Evolutionary conservation across 2,797 vertebrate genomes (phyloP).

Genomic region (Etheostoma nigrum): DNA sequence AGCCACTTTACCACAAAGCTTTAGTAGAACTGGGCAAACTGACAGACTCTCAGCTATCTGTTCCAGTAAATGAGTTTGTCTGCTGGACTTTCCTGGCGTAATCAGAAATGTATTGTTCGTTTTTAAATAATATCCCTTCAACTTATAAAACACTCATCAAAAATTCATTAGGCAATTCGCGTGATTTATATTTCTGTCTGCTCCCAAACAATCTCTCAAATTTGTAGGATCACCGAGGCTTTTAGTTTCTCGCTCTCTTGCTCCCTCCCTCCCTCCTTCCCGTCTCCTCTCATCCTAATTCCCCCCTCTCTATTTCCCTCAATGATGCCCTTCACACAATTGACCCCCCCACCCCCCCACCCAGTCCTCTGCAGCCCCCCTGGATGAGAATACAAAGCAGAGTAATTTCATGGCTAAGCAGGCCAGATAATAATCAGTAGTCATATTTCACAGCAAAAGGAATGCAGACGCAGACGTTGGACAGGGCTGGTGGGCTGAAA

Average conservation of each 20-base stretch:
- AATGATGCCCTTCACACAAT: slow-evolving; percentile 71
- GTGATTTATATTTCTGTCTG: slow-evolving; percentile 49
- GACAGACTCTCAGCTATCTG: slow-evolving; percentile 7
- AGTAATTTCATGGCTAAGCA: slow-evolving; percentile 81
- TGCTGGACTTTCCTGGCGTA: slow-evolving; percentile 24
- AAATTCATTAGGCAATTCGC: slow-evolving; percentile 43
- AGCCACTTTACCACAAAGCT: neutral
- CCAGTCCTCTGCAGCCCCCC: slow-evolving; percentile 10
- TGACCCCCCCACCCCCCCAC: neutral
- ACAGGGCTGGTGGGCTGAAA: slow-evolving; percentile 57
- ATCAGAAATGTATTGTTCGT: slow-evolving; percentile 16
- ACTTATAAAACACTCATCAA: slow-evolving; percentile 38
- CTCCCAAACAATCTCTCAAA: slow-evolving; percentile 36
- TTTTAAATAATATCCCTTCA: slow-evolving; percentile 37
- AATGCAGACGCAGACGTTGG: slow-evolving; percentile 61
- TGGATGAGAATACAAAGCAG: slow-evolving; percentile 72
- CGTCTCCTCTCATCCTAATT: slow-evolving; percentile 42
- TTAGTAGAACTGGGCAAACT: slow-evolving; percentile 18
- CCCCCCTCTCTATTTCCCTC: slow-evolving; percentile 40
- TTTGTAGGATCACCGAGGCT: slow-evolving; percentile 50
- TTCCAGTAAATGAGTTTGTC: slow-evolving; percentile 10
- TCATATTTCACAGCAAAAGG: slow-evolving; percentile 71
- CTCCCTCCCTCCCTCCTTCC: slow-evolving; percentile 18
- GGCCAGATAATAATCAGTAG: slow-evolving; percentile 80
- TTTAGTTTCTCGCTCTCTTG: slow-evolving; percentile 42